Base-by-base conservation (phyloP, 2,797 vertebrate species). In the Aphelocoma californica region DNA sequence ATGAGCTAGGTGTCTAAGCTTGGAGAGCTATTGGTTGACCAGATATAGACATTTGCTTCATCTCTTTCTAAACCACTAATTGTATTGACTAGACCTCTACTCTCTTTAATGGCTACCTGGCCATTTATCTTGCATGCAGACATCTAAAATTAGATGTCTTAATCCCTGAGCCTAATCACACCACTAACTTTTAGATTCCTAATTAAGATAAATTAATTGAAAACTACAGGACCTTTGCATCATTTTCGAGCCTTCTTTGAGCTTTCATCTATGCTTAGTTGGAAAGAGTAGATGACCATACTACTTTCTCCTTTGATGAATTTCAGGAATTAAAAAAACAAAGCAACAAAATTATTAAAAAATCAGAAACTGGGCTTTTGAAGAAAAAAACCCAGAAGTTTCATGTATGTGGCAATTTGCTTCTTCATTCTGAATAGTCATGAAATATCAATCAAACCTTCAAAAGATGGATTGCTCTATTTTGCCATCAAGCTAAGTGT, bases 51-150 rank as follows among this genome's bases (percentile, higher is more conserved):
- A 92, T 82, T 87, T 92, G 67, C 40, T 93, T 95, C 89, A 77
- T 93, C 79, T 86, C 58, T 75, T 95, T 93, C 71, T 94, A 87
- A 96, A 91, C 87, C 84, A 85, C 87, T 94, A 96, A 95, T 87
- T 93, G 81, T 80, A 91, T 96, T 89, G 92, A 87, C 71, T 67
- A 87, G 92, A 93, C 45, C 74, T 96, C 74, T 92, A 62, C 44
- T 87, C 44, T 73, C 58, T 77, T 18, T 93, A 95, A 93, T 91
- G 84, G 89, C 45, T 91, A 89, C 51, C 21, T 80, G 67, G 45
- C 45, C 78, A 89, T 93, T 95, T 94, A 70, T 67, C 81, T 94
- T 29, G 48, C 16, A 56, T 48, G 40, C 5, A 0, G 24, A 31
- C 64, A 86, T 92, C 94, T 95, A 94, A 96, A 94, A 89, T 92